These are phyloP conservation scores for Hepsetus odoe DNA, from an alignment of 2,113 vertebrate genomes.

Conservation along the genomic window DNA sequence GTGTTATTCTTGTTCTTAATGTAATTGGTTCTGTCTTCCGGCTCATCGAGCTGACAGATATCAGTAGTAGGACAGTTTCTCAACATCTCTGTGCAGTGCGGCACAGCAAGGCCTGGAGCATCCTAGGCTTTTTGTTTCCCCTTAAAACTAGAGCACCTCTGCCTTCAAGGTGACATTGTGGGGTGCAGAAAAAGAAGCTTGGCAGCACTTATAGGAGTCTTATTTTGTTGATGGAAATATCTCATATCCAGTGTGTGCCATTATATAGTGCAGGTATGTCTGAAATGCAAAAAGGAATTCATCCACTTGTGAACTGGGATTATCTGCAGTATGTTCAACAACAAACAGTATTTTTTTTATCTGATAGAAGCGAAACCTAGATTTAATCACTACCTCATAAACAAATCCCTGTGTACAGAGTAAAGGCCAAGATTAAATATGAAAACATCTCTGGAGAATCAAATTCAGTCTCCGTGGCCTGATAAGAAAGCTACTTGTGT, in stretches of 20 bases:
- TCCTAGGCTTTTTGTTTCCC: neutral
- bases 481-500: no score
- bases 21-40: slow-evolving; percentile 75
- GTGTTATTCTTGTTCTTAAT: slow-evolving; percentile 71
- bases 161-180: neutral
- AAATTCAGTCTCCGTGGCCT: no score
- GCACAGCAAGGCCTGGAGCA: neutral
- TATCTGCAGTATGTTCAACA: no score
- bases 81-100: slow-evolving; percentile 56
- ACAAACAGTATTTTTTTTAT: neutral
- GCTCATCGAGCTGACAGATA: slow-evolving; percentile 75
- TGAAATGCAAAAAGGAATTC: neutral
- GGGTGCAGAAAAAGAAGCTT: neutral
- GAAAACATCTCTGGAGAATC: no score
- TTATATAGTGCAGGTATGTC: slow-evolving; percentile 1
- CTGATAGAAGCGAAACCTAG: neutral
- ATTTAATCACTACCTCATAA: neutral
- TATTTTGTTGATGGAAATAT: neutral
- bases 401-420: neutral
- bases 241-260: no score
- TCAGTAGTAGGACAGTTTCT: slow-evolving; percentile 61
- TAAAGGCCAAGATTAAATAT: neutral
- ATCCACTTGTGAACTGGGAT: no score
- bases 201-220: neutral
- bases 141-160: neutral